Evolutionary conservation across 2,888 invertebrate species (phyloP), one percentile per base, ranked within the genome.

Genomic region (Patella ulyssiponensis): DNA sequence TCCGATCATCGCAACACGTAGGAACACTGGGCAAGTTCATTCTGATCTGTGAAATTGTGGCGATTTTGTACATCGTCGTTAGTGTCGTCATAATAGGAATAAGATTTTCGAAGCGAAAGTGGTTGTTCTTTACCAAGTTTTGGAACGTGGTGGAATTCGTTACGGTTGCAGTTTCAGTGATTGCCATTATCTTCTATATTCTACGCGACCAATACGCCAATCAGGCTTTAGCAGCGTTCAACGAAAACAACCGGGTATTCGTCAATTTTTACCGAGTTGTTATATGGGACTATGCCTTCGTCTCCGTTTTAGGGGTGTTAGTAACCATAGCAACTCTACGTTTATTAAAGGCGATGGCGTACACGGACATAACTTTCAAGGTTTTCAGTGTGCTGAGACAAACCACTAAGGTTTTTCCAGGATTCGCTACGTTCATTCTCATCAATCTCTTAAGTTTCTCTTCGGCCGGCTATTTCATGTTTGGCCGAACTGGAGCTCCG

Each of bases 241-340:
- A 80, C 44, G 82, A 83, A 69, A 85, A 87, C 77, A 82, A 85
- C 12, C 83, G 84, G 69, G 79, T 76, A 58, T 88, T 86, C 78
- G 83, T 88, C 2, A 86, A 87, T 78, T 88, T 88, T 69, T 85
- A 85, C 71, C 86, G 86, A 74, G 79, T 86, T 52, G 85, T 84
- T 1, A 44, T 87, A 3, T 87, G 86, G 87, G 86, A 87, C 74
- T 78, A 77, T 14, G 69, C 83, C 5, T 81, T 87, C 23, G 82
- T 86, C 9, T 70, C 82, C 64, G 75, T 85, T 5, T 76, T 86
- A 51, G 85, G 82, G 0, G 76, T 84, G 15, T 82, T 87, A 51
- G 82, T 83, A 9, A 86, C 86, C 79, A 79, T 87, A 33, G 83
- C 82, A 9, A 86, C 84, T 5, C 52, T 87, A 17, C 78, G 87